phyloP scores from a whole-genome alignment of 1,140 invertebrate genomes.

The Idris sp. region DNA sequence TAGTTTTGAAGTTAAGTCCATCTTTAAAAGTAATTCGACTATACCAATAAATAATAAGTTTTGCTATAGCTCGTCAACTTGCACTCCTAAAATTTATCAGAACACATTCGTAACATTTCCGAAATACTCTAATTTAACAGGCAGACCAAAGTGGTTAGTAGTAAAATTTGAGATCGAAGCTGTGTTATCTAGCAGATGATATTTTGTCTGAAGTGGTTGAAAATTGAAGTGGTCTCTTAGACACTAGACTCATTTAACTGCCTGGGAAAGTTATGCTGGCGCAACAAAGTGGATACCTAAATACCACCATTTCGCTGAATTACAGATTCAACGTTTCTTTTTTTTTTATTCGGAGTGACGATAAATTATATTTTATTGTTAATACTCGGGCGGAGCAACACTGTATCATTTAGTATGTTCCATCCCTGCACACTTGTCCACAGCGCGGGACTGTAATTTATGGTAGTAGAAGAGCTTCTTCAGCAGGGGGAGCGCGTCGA shows the following conservation, averaged over 20 bases:
- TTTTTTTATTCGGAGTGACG: slow-evolving; percentile 18
- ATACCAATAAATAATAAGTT: no score
- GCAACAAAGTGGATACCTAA: slow-evolving; percentile 7
- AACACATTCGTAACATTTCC: no score
- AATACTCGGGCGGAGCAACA: slow-evolving; percentile 8
- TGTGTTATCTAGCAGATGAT: slow-evolving; percentile 13
- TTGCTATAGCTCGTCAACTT: no score
- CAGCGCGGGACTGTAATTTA: slow-evolving; percentile 43
- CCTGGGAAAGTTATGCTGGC: slow-evolving; percentile 23
- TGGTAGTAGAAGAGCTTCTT: slow-evolving; percentile 26
- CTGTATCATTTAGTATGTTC: no score
- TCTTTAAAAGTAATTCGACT: no score
- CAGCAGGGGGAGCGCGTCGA: slow-evolving; percentile 17
- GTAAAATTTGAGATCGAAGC: slow-evolving; percentile 2
- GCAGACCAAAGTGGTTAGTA: slow-evolving; percentile 11
- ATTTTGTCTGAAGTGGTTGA: slow-evolving; percentile 32
- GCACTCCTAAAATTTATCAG: no score
- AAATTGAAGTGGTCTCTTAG: slow-evolving; percentile 16
- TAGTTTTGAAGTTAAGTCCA: no score
- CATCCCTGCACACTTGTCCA: slow-evolving; percentile 50
- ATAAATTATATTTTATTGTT: slow-evolving; percentile 54
- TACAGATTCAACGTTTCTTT: slow-evolving; percentile 58
- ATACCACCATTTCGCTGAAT: slow-evolving; percentile 28
- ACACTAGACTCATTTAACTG: slow-evolving; percentile 19
- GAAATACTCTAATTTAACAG: no score